Evolutionary conservation across 2,113 vertebrate species (phyloP).

Genomic region (Pseudonaja textilis): DNA sequence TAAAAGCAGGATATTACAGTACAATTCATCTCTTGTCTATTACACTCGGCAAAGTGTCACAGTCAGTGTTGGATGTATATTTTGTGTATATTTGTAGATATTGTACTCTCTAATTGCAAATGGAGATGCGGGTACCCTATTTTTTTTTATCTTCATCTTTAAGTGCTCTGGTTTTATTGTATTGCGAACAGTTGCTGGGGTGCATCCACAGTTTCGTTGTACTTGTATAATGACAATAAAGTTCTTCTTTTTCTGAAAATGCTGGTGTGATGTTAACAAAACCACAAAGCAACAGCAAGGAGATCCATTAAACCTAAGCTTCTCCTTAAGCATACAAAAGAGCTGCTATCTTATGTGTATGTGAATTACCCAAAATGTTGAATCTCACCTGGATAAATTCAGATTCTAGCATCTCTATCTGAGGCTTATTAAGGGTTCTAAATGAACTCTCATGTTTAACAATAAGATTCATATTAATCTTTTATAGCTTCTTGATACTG

Average conservation of each 20-base stretch:
- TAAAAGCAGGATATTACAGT: too few species aligned
- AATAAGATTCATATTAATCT: background rate
- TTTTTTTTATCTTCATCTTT: too few species aligned
- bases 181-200: too few species aligned
- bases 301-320: background rate
- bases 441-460: background rate
- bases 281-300: background rate
- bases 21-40: too few species aligned
- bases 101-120: too few species aligned
- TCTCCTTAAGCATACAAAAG: background rate
- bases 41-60: too few species aligned
- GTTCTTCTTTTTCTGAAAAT: background rate
- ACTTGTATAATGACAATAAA: too few species aligned
- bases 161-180: too few species aligned
- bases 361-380: background rate
- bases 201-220: too few species aligned
- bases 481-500: background rate
- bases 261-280: background rate
- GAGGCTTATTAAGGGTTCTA: background rate
- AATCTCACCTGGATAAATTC: background rate
- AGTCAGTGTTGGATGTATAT: too few species aligned
- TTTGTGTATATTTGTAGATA: too few species aligned
- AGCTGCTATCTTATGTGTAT: background rate
- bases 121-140: too few species aligned
- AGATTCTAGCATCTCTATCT: background rate